Evolutionary conservation across 2,888 invertebrate species (phyloP).

Genomic region (Netelia fuscicornis): DNA sequence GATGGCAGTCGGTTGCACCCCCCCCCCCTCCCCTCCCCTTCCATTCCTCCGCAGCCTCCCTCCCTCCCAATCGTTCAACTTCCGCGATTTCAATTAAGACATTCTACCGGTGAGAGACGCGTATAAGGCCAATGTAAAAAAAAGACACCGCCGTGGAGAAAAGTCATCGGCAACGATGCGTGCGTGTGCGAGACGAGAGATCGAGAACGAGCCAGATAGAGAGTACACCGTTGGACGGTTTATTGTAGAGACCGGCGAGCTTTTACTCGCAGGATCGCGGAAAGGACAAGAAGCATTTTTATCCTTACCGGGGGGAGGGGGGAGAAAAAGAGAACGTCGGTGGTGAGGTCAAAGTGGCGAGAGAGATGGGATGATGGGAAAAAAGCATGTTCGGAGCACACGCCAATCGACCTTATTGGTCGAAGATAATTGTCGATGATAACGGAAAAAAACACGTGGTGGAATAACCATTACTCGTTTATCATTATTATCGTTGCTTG

Average conservation of each 20-base stretch:
- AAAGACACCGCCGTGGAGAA: slow-evolving; percentile 1
- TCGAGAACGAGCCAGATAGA: slow-evolving; percentile 21
- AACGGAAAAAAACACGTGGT: slow-evolving; percentile 68
- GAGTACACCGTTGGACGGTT: slow-evolving; percentile 14
- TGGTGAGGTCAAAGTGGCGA: slow-evolving; percentile 12
- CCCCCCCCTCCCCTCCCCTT: too few species aligned
- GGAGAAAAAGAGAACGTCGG: background rate
- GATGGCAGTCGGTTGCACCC: slow-evolving; percentile 16
- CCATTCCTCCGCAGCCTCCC: too few species aligned
- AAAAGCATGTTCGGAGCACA: slow-evolving; percentile 19
- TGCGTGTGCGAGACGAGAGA: slow-evolving; percentile 7
- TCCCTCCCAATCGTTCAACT: slow-evolving; percentile 66
- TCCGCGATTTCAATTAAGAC: slow-evolving; percentile 78
- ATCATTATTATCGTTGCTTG: too few species aligned
- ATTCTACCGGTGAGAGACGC: slow-evolving; percentile 68
- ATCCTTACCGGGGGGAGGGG: background rate
- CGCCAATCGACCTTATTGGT: slow-evolving; percentile 71
- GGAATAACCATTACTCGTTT: slow-evolving; percentile 71
- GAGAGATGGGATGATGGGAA: slow-evolving; percentile 40
- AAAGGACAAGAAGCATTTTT: slow-evolving; percentile 25
- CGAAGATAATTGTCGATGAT: slow-evolving; percentile 74
- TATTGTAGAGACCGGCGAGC: slow-evolving; percentile 8
- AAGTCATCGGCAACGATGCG: background rate
- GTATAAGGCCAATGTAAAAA: slow-evolving; percentile 29
- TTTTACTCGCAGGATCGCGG: slow-evolving; percentile 1